Conservation (phyloP, 2,113 vertebrate species). For the Hemicordylus capensis region DNA sequence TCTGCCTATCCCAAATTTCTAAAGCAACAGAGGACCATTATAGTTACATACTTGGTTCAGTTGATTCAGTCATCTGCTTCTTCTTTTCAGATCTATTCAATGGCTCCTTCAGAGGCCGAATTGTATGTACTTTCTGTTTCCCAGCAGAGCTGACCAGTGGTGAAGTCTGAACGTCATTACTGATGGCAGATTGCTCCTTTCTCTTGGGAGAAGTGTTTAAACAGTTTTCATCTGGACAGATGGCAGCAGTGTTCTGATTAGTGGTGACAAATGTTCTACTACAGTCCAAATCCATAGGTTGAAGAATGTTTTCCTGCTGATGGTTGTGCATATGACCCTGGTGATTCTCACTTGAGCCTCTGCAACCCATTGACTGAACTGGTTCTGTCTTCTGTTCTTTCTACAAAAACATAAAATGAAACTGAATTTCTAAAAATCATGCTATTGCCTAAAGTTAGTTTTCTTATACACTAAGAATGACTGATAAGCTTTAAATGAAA, state of each 20-base stretch:
- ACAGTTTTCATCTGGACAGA: background rate
- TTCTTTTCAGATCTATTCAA: slow-evolving; percentile 60
- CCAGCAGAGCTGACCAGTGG: background rate
- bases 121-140: slow-evolving; percentile 28
- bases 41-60: slow-evolving; percentile 79
- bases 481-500: background rate
- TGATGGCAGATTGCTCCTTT: slow-evolving; percentile 17
- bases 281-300: slow-evolving; percentile 35
- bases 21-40: background rate
- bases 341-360: slow-evolving; percentile 30
- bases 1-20: background rate
- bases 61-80: slow-evolving; percentile 60
- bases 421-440: background rate
- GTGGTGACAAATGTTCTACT: background rate
- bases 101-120: slow-evolving; percentile 43
- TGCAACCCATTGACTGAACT: background rate
- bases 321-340: slow-evolving; percentile 12
- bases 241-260: slow-evolving; percentile 32
- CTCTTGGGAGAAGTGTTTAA: slow-evolving; percentile 36
- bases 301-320: slow-evolving; percentile 29
- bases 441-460: too few relatives aligned
- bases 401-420: slow-evolving; percentile 58
- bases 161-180: slow-evolving; percentile 24
- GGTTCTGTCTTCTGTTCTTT: slow-evolving; percentile 53
- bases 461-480: background rate